Evolutionary conservation across 2,888 invertebrate species (phyloP).

Genomic region (Epirrhoe alternata): DNA sequence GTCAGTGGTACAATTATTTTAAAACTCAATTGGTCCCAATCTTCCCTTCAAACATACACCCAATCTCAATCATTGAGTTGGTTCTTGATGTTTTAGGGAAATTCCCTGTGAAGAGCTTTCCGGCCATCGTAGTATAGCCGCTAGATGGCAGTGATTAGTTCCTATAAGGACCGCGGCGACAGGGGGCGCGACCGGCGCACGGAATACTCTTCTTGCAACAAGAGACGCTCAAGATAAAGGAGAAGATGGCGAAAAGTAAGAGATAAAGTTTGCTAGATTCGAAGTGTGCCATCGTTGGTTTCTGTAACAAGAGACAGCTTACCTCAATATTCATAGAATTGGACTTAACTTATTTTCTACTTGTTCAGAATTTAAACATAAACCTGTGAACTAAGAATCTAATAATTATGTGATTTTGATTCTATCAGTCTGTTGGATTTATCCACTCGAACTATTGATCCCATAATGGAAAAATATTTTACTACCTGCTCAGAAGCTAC

Average conservation of each 20-base stretch:
- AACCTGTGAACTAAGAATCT: too few relatives aligned
- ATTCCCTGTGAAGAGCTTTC: not conserved
- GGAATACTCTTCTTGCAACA: conserved; percentile 58
- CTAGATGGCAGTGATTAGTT: conserved; percentile 37
- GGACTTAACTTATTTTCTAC: not conserved
- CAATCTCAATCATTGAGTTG: conserved; percentile 6
- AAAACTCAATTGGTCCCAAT: not conserved
- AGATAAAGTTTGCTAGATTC: conserved; percentile 52
- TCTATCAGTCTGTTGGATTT: too few relatives aligned
- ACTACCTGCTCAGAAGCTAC: too few relatives aligned
- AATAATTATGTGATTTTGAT: too few relatives aligned
- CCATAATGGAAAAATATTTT: too few relatives aligned
- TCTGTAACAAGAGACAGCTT: conserved; percentile 33
- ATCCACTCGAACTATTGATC: too few relatives aligned
- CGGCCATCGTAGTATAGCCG: not conserved
- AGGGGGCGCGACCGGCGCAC: conserved; percentile 66
- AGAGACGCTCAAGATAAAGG: conserved; percentile 54
- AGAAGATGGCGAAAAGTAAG: conserved; percentile 58
- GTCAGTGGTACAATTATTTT: not conserved
- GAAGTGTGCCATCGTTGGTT: conserved; percentile 56
- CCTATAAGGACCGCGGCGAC: conserved; percentile 66
- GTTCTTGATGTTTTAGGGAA: conserved; percentile 8
- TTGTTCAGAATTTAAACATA: too few relatives aligned
- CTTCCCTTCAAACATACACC: conserved; percentile 12
- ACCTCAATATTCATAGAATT: not conserved